Evolutionary conservation across 2,888 invertebrate species (phyloP).

Genomic region (Oxystoma pomonae): DNA sequence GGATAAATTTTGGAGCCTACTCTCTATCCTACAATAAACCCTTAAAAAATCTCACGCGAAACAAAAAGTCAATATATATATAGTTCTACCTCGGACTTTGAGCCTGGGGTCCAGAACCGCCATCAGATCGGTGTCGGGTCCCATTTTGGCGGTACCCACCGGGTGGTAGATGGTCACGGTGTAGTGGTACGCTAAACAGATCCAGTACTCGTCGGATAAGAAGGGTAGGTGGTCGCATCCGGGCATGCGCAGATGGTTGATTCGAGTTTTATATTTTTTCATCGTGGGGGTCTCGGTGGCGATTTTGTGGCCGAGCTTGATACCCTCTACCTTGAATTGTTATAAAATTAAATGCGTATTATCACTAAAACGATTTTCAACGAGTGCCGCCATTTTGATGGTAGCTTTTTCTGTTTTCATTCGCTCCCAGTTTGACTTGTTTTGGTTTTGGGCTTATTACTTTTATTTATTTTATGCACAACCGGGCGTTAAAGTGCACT

Average conservation of each 20-base stretch:
- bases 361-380: neutral
- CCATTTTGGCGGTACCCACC: constrained; percentile 80
- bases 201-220: constrained; percentile 71
- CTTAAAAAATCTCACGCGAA: too few relatives aligned
- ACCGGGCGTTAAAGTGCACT: too few relatives aligned
- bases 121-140: constrained; percentile 54
- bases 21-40: too few relatives aligned
- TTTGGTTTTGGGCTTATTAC: too few relatives aligned
- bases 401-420: neutral
- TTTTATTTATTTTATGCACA: too few relatives aligned
- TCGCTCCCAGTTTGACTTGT: too few relatives aligned
- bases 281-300: constrained; percentile 57
- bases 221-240: constrained; percentile 61
- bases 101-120: constrained; percentile 71
- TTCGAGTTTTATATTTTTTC: constrained; percentile 56
- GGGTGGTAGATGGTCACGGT: constrained; percentile 80
- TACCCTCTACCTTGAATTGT: constrained; percentile 62
- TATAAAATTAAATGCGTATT: neutral
- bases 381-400: neutral
- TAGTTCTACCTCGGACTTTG: constrained; percentile 58
- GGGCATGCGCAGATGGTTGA: constrained; percentile 62
- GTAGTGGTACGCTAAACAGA: constrained; percentile 70
- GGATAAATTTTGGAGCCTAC: too few relatives aligned
- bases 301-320: constrained; percentile 62
- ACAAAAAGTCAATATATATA: too few relatives aligned